A percentile compares a stretch with the other conserved stretches of the same genome.
These are phyloP conservation scores for Fistularia tabacaria DNA, from an alignment of 2,797 vertebrate genomes.

Conservation along the genomic window DNA sequence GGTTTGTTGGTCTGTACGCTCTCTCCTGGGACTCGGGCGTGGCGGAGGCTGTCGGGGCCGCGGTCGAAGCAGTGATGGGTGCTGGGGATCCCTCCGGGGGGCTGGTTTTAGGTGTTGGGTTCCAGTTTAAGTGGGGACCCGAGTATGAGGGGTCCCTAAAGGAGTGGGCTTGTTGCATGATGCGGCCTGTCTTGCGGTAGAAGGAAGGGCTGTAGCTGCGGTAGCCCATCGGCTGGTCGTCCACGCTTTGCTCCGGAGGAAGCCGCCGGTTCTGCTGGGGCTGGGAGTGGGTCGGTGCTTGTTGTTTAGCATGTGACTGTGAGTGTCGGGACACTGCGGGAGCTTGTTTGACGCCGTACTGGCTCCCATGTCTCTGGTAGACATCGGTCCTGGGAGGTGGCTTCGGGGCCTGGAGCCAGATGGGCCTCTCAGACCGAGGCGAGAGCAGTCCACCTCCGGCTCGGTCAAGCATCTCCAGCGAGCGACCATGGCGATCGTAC, in stretches of 20 bases:
- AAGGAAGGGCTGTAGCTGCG: constrained; percentile 97
- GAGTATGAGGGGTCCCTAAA: constrained; percentile 89
- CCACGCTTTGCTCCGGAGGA: constrained; percentile 76
- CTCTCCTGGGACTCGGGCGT: constrained; percentile 65
- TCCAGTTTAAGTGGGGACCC: constrained; percentile 79
- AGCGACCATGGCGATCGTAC: constrained; percentile 76
- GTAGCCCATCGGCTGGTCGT: constrained; percentile 90
- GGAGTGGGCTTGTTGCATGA: constrained; percentile 86
- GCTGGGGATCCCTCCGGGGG: constrained; percentile 59
- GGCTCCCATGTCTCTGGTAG: constrained; percentile 56
- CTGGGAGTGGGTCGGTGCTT: constrained; percentile 38
- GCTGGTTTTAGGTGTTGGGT: constrained; percentile 68
- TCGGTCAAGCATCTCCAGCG: constrained; percentile 84
- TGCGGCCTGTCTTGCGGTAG: constrained; percentile 89
- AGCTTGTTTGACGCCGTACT: constrained; percentile 38
- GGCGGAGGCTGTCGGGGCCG: constrained; percentile 30
- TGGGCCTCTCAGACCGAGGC: constrained; percentile 69
- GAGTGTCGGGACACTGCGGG: constrained; percentile 37
- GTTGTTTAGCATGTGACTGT: constrained; percentile 55
- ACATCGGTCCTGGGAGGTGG: constrained; percentile 64
- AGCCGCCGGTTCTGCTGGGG: constrained; percentile 61
- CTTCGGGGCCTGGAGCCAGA: constrained; percentile 65
- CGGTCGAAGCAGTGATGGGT: constrained; percentile 27
- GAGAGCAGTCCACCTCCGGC: constrained; percentile 69
- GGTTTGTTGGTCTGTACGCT: constrained; percentile 70